A percentile compares a stretch with the other conserved stretches of the same genome.
Evolutionary conservation across 2,797 vertebrate species (phyloP).

Genomic region (Intellagama lesueurii): DNA sequence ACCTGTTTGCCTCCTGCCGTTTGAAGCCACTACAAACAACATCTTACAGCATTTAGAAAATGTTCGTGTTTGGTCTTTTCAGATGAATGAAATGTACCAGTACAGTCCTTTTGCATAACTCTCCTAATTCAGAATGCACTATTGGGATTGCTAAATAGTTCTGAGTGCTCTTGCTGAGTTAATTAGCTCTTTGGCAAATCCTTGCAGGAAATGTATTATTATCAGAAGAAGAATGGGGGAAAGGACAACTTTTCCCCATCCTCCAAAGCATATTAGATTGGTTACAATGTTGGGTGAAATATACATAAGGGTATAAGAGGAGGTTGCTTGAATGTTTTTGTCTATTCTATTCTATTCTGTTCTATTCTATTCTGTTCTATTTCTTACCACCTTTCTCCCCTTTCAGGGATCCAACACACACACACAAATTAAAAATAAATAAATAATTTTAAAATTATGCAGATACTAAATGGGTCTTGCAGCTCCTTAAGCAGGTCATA

Average conservation of each 20-base stretch:
- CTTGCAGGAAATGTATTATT: background rate
- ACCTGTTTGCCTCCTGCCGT: background rate
- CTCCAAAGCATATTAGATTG: background rate
- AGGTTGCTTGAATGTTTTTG: background rate
- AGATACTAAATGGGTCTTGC: background rate
- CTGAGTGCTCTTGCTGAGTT: background rate
- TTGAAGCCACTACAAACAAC: background rate
- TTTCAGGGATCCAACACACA: too few species aligned
- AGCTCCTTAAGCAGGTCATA: background rate
- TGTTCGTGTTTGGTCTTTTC: background rate
- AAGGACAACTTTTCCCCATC: too few species aligned
- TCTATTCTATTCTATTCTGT: background rate
- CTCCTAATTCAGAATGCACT: background rate
- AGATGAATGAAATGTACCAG: background rate
- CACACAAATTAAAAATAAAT: too few species aligned
- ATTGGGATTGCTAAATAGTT: background rate
- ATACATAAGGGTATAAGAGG: too few species aligned
- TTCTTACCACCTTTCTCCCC: too few species aligned
- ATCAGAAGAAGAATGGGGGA: background rate
- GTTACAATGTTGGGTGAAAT: background rate
- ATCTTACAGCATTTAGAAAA: background rate
- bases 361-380: too few species aligned
- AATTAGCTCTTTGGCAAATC: background rate
- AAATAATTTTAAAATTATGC: too few species aligned
- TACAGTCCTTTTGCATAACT: background rate